Evolutionary conservation across 2,113 vertebrate genomes (phyloP).

Genomic region (Takifugu flavidus): DNA sequence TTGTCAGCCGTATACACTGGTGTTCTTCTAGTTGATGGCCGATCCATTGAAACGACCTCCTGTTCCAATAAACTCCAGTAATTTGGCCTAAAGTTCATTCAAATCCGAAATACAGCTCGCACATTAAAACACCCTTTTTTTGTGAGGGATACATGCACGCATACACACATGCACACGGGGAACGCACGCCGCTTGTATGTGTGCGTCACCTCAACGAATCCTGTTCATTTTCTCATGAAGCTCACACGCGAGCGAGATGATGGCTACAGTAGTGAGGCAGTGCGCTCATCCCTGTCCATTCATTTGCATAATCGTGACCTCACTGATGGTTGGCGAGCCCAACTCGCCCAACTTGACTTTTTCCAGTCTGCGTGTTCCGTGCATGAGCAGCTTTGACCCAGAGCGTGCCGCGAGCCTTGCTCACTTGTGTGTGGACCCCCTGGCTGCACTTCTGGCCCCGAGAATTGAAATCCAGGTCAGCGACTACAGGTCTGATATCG

Average conservation of each 20-base stretch:
- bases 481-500: constrained; percentile 35
- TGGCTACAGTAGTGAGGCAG: neutral
- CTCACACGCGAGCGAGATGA: neutral
- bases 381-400: constrained; percentile 11
- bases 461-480: constrained; percentile 26
- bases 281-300: neutral
- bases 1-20: too few species aligned
- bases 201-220: neutral
- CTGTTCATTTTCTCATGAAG: neutral
- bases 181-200: too few species aligned
- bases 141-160: too few species aligned
- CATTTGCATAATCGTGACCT: neutral
- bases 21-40: too few species aligned
- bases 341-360: too few species aligned
- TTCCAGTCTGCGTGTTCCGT: neutral
- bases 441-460: constrained; percentile 4
- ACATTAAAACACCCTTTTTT: too few species aligned
- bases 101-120: neutral
- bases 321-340: neutral
- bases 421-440: constrained; percentile 12
- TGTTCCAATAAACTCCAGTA: too few species aligned
- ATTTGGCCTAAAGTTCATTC: too few species aligned
- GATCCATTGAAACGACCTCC: too few species aligned
- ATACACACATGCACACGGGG: too few species aligned
- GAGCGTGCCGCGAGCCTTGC: constrained; percentile 5